Percentiles rank a stretch among this genome's conserved stretches.
Conservation (phyloP, 2,797 vertebrate species). For the Peromyscus nudipes region DNA sequence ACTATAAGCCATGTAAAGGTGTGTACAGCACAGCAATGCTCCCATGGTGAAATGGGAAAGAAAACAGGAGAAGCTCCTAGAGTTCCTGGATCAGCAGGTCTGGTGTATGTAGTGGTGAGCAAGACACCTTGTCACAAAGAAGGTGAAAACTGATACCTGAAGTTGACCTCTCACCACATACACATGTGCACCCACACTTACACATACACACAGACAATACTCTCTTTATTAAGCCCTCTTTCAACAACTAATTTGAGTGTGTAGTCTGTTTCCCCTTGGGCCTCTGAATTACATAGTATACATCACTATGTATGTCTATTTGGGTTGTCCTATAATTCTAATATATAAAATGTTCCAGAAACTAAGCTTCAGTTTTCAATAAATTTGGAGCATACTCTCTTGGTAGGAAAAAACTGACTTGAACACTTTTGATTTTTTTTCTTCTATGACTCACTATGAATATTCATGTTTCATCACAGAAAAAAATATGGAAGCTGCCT, state of each 20-base stretch:
- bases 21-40: too few species aligned
- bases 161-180: not conserved
- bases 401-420: constrained; percentile 53
- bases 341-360: not conserved
- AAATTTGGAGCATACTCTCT: not conserved
- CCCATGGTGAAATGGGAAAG: not conserved
- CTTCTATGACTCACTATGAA: not conserved
- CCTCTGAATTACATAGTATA: not conserved
- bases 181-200: not conserved
- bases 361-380: not conserved
- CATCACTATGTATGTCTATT: not conserved
- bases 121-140: not conserved
- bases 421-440: not conserved
- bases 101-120: not conserved
- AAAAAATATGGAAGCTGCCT: constrained; percentile 20
- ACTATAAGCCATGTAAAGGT: not conserved
- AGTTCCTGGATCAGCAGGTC: too few species aligned
- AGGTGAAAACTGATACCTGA: not conserved
- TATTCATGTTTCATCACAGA: constrained; percentile 19
- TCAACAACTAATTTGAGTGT: not conserved
- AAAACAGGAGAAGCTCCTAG: not conserved
- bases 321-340: not conserved
- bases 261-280: not conserved
- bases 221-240: constrained; percentile 15
- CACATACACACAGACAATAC: not conserved